Evolutionary conservation across 2,888 invertebrate genomes (phyloP).

Genomic region (Tolmerus cingulatus): DNA sequence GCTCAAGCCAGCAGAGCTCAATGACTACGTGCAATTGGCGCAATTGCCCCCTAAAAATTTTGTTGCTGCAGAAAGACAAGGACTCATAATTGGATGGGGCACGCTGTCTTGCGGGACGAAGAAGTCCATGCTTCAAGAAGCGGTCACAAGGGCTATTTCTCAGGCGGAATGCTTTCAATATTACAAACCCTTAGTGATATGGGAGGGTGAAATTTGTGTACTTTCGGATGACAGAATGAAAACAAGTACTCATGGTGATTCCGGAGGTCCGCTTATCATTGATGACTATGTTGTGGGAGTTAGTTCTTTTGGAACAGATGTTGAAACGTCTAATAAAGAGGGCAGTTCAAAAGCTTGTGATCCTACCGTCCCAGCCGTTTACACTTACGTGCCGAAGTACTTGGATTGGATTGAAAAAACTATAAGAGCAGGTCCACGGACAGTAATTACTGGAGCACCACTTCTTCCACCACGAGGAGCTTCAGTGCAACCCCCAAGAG

Average conservation of each 20-base stretch:
- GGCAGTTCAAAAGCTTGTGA: background rate
- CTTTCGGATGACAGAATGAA: background rate
- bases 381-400: background rate
- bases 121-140: background rate
- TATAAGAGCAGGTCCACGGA: background rate
- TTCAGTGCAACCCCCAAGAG: too few species aligned
- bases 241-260: background rate
- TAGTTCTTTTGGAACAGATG: background rate
- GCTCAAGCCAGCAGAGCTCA: background rate
- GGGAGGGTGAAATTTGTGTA: background rate
- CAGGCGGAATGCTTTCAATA: background rate
- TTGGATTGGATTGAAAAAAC: background rate
- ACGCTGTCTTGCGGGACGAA: background rate
- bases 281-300: background rate
- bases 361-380: background rate
- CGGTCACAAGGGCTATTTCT: background rate
- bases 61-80: background rate
- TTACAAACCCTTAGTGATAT: too few species aligned
- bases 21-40: background rate
- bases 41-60: background rate
- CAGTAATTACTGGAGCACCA: background rate
- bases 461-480: background rate
- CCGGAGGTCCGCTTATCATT: constrained; percentile 8
- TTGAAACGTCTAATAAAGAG: background rate
- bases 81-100: background rate